Percentiles rank a stretch among this genome's conserved stretches.
Evolutionary conservation across 1,140 invertebrate genomes (phyloP).

Genomic region (Branchinecta lynchi): DNA sequence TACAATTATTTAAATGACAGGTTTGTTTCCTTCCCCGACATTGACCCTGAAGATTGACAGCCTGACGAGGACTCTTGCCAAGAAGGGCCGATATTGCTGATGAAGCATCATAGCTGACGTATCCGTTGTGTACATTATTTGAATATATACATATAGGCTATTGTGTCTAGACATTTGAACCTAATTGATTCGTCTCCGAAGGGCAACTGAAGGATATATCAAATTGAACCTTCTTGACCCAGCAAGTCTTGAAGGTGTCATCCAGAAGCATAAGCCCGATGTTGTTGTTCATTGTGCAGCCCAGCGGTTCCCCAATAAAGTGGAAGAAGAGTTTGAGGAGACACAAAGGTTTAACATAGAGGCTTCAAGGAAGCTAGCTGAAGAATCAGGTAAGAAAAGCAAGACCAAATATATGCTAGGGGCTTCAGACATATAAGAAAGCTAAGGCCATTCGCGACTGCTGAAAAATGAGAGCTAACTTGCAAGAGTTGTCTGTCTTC

Average conservation of each 20-base stretch:
- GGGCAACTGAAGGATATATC: constrained; percentile 25
- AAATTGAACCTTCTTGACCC: constrained; percentile 33
- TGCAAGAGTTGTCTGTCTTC: too few species aligned
- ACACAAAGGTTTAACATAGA: constrained; percentile 35
- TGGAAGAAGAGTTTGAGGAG: constrained; percentile 34
- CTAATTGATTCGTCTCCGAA: constrained; percentile 15
- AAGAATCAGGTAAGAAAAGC: constrained; percentile 32
- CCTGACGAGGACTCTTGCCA: too few species aligned
- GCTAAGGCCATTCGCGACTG: too few species aligned
- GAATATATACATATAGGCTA: too few species aligned
- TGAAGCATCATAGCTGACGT: too few species aligned
- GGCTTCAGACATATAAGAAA: too few species aligned
- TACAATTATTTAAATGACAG: not conserved
- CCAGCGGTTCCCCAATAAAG: constrained; percentile 37
- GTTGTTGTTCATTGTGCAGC: constrained; percentile 40
- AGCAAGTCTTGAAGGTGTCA: constrained; percentile 27
- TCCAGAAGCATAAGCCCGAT: constrained; percentile 33
- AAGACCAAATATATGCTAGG: too few species aligned
- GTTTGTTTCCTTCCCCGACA: not conserved
- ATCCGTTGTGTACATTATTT: not conserved
- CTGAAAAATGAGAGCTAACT: too few species aligned
- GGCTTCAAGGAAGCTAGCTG: constrained; percentile 32
- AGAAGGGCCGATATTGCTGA: too few species aligned
- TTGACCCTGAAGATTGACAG: too few species aligned
- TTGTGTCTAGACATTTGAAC: not conserved